A percentile compares a stretch with the other conserved stretches of the same genome.
phyloP scores from a whole-genome alignment of 1,140 invertebrate species.

The Drosophila chauvacae region DNA sequence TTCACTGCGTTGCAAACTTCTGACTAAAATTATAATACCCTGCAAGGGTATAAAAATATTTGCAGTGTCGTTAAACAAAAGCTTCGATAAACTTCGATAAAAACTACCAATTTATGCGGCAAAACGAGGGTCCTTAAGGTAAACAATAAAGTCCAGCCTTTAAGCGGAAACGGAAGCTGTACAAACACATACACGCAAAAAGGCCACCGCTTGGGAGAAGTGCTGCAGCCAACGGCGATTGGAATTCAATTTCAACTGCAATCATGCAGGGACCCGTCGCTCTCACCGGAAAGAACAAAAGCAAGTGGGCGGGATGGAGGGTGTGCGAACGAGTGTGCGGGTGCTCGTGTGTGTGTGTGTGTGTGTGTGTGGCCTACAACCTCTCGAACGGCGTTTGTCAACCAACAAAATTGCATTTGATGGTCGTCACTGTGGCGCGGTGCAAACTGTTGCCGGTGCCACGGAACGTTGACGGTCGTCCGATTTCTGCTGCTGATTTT shows the following conservation, averaged over 20 bases:
- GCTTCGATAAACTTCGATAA: not conserved
- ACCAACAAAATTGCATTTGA: conserved; percentile 80
- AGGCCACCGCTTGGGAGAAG: conserved; percentile 43
- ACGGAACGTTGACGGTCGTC: not conserved
- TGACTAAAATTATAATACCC: no score
- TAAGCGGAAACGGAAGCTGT: conserved; percentile 41
- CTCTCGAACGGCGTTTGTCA: conserved; percentile 68
- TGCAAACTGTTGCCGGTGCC: conserved; percentile 21
- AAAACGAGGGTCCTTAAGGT: not conserved
- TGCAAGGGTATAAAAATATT: no score
- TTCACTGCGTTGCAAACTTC: no score
- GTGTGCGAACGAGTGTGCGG: not conserved
- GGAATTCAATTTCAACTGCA: conserved; percentile 72
- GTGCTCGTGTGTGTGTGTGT: conserved; percentile 1
- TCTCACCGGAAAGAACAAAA: conserved; percentile 15
- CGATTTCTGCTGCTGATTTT: conserved; percentile 23
- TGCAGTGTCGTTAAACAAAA: not conserved
- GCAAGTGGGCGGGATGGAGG: conserved; percentile 16
- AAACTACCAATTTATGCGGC: not conserved
- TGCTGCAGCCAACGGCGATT: conserved; percentile 39
- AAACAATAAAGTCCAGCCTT: conserved; percentile 24
- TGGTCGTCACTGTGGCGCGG: not conserved
- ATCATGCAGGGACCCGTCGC: conserved; percentile 47
- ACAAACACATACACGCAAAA: conserved; percentile 43
- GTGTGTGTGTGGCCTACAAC: conserved; percentile 38